phyloP scores from a whole-genome alignment of 1,140 invertebrate species.

The Atta colombica region DNA sequence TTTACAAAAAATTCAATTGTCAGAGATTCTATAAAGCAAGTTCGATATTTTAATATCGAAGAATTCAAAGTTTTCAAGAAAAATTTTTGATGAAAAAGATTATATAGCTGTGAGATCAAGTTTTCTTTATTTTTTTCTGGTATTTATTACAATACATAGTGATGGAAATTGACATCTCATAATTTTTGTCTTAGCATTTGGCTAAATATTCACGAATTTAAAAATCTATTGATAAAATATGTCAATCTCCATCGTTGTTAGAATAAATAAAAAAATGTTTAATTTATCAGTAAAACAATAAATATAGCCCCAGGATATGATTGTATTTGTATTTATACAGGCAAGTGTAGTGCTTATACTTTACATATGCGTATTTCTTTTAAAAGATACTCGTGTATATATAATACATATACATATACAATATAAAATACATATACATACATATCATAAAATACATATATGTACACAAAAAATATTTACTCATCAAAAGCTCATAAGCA shows the following conservation, averaged over 20 bases:
- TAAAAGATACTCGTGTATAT: conserved; percentile 52
- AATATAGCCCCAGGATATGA: conserved; percentile 39
- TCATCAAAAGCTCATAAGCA: conserved; percentile 55
- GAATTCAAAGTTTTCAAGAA: background rate
- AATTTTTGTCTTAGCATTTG: conserved; percentile 58
- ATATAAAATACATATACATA: conserved; percentile 56
- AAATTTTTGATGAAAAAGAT: background rate
- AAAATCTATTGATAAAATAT: conserved; percentile 20
- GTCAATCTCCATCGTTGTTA: background rate
- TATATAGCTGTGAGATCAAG: conserved; percentile 11
- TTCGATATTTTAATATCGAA: conserved; percentile 6
- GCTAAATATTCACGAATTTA: conserved; percentile 39
- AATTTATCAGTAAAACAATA: conserved; percentile 44
- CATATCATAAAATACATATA: no score
- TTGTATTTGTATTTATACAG: conserved; percentile 51
- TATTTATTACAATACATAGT: conserved; percentile 77
- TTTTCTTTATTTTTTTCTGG: conserved; percentile 60
- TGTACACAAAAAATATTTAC: conserved; percentile 46
- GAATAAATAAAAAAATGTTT: conserved; percentile 13
- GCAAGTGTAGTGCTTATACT: conserved; percentile 49
- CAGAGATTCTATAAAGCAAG: background rate
- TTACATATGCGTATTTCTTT: conserved; percentile 50
- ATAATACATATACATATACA: conserved; percentile 47
- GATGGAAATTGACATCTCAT: conserved; percentile 63
- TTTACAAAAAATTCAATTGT: background rate